Percentiles rank a stretch among this genome's conserved stretches.
These are phyloP conservation scores for Ceramica pisi DNA, from an alignment of 2,888 invertebrate genomes.

Conservation along the genomic window DNA sequence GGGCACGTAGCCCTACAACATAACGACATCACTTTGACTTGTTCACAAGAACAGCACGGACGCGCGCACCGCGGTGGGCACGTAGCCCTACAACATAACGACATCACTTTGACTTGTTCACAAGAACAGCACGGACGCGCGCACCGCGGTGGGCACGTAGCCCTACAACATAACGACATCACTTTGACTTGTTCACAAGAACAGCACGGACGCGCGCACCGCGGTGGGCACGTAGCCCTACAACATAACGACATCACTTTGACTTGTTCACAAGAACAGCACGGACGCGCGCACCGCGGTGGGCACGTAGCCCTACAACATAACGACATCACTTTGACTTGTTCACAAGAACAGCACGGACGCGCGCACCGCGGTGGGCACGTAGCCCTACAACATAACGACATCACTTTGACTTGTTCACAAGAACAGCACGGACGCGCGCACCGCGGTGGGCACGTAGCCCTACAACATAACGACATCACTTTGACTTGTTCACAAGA, in stretches of 20 bases:
- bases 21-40: too few relatives aligned
- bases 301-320: constrained; percentile 93
- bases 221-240: constrained; percentile 95
- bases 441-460: constrained; percentile 95
- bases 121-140: constrained; percentile 97
- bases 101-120: too few relatives aligned
- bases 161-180: constrained; percentile 80
- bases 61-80: constrained; percentile 95
- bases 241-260: too few relatives aligned
- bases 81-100: constrained; percentile 91
- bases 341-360: constrained; percentile 96
- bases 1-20: constrained; percentile 93
- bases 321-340: too few relatives aligned
- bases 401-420: too few relatives aligned
- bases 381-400: constrained; percentile 91
- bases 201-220: constrained; percentile 95
- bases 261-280: constrained; percentile 93
- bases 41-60: constrained; percentile 96
- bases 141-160: constrained; percentile 95
- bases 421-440: constrained; percentile 97
- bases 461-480: constrained; percentile 80
- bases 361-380: constrained; percentile 95
- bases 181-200: constrained; percentile 89
- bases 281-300: constrained; percentile 96
- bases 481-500: constrained; percentile 89